Base-by-base conservation (phyloP, 2,113 vertebrate species). In the Burhinus oedicnemus region DNA sequence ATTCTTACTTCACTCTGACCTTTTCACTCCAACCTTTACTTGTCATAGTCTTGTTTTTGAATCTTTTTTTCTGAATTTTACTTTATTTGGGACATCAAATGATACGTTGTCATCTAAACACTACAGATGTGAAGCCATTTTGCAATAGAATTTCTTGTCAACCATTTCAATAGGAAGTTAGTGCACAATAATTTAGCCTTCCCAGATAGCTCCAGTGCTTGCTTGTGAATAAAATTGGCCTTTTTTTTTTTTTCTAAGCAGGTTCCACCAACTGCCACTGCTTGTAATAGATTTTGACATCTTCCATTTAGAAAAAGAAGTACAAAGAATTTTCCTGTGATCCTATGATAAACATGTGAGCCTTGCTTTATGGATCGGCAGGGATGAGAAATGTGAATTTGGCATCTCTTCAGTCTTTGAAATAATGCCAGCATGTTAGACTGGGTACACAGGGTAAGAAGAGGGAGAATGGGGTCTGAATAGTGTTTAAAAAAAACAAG, bases 311-410 rank as follows among this genome's bases (percentile, higher is more conserved):
- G 87, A 77, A 86, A 94, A 91, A 96, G 89, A 89, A 94, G 82
- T 80, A 95, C 89, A 94, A 91, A 90, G 95, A 96, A 85, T 97
- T 95, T 90, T 90, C 49, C 20, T 68, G 65, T 96, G 95, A 96
- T 97, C 94, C 80, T 86, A 87, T 96, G 90, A 95, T 87, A 91
- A 96, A 92, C 96, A 80, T 26, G 68, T 93, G 91, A 96, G 87
- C 55, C 62, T 55, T 77, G 62, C 89, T 96, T 97, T 85, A 93
- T 96, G 96, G 96, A 90, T 96, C 20, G 16, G 5, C 91, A 88
- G 62, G 89, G 84, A 90, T 95, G 93, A 95, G 94, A 96, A 95
- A 97, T 96, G 95, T 91, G 95, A 91, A 74, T 89, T 91, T 95
- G 95, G 93, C 89, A 88, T 64, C 54, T 54, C 26, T 60, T 80